Evolutionary conservation across 2,113 vertebrate species (phyloP).

Genomic region (Eudyptes chrysolophus): DNA sequence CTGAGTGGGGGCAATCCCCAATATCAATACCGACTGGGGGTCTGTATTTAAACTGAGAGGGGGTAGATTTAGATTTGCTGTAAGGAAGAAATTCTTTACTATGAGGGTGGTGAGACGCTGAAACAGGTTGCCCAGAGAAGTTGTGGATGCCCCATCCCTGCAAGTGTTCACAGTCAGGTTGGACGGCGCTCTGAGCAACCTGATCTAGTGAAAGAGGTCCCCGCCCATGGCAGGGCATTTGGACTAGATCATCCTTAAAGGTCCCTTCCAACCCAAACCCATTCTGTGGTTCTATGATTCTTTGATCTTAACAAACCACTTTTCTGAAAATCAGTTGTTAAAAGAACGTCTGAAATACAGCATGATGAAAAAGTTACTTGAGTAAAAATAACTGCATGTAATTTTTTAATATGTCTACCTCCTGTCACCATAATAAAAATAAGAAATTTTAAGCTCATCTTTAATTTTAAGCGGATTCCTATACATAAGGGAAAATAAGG

Average conservation of each 20-base stretch:
- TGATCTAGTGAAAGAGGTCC: not conserved
- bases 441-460: not conserved
- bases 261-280: too few relatives aligned
- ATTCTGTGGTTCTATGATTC: not conserved
- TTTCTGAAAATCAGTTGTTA: not conserved
- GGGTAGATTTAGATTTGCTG: not conserved
- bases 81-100: too few relatives aligned
- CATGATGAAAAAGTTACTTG: not conserved
- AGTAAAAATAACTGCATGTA: not conserved
- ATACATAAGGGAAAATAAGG: not conserved
- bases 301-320: not conserved
- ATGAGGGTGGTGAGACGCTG: too few relatives aligned
- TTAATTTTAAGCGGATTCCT: not conserved
- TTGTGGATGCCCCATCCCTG: too few relatives aligned
- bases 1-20: not conserved
- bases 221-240: not conserved
- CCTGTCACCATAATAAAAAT: not conserved
- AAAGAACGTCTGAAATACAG: not conserved
- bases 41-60: not conserved
- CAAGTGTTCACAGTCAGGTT: too few relatives aligned
- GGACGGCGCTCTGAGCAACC: not conserved
- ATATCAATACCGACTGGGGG: too few relatives aligned
- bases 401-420: not conserved
- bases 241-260: too few relatives aligned
- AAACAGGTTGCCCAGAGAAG: too few relatives aligned